These are phyloP conservation scores for Lycodopsis pacificus DNA, from an alignment of 2,797 vertebrate species.

Conservation along the genomic window DNA sequence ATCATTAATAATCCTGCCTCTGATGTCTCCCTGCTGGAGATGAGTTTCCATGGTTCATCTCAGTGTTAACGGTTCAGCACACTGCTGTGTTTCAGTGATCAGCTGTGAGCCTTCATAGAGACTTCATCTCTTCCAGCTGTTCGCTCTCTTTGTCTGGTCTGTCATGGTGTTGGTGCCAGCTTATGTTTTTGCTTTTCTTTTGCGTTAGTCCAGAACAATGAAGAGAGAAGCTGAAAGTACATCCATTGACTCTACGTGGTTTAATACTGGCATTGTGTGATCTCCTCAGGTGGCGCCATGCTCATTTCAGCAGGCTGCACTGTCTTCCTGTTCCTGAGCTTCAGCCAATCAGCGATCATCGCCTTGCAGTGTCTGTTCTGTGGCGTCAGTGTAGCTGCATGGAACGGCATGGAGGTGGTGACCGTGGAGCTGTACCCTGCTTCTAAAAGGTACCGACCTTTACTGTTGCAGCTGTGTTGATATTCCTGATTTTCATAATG, in stretches of 20 bases:
- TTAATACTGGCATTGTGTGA: not conserved
- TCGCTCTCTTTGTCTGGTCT: not conserved
- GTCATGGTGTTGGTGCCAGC: not conserved
- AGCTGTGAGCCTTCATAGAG: not conserved
- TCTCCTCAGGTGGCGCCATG: constrained; percentile 90
- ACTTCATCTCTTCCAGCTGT: not conserved
- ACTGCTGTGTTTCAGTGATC: not conserved
- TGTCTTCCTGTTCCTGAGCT: constrained; percentile 94
- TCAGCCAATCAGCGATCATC: constrained; percentile 94
- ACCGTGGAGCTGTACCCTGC: constrained; percentile 96
- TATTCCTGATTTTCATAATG: not conserved
- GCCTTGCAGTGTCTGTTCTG: constrained; percentile 96
- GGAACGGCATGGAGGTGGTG: constrained; percentile 96
- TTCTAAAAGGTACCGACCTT: constrained; percentile 88
- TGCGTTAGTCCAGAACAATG: not conserved
- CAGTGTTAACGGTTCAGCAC: not conserved
- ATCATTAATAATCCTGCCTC: too few species aligned
- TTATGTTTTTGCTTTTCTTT: not conserved
- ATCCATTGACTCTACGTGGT: not conserved
- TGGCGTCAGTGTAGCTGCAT: constrained; percentile 93
- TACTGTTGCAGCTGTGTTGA: not conserved
- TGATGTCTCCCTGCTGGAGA: too few species aligned
- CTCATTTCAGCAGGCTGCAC: constrained; percentile 93
- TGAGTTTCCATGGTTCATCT: too few species aligned
- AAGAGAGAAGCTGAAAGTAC: not conserved